Evolutionary conservation across 2,888 invertebrate genomes (phyloP).

Genomic region (Hedya salicella): DNA sequence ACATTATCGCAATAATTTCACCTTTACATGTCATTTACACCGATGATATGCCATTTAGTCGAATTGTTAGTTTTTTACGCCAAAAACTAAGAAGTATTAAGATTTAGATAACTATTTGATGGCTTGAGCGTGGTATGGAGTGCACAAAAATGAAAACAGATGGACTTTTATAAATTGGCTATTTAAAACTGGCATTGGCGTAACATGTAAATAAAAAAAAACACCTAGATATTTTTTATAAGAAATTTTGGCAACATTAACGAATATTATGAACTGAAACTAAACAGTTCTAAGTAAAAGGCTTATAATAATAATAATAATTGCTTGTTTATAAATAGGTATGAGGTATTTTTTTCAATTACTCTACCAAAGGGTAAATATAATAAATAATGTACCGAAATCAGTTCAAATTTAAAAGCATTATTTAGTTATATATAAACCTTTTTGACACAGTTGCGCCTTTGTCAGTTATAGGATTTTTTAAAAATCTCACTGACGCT

Average conservation of each 20-base stretch:
- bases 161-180: constrained; percentile 38
- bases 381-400: too few species aligned
- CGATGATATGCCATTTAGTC: constrained; percentile 17
- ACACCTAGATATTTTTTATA: too few species aligned
- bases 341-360: too few species aligned
- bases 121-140: constrained; percentile 30
- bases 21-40: constrained; percentile 27
- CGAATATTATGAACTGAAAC: too few species aligned
- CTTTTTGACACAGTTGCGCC: constrained; percentile 18
- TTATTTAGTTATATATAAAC: too few species aligned
- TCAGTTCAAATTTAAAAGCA: too few species aligned
- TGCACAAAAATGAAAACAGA: constrained; percentile 35
- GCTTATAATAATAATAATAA: too few species aligned
- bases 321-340: too few species aligned
- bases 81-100: constrained; percentile 37
- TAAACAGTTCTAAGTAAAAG: too few species aligned
- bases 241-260: too few species aligned
- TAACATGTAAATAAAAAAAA: constrained; percentile 47
- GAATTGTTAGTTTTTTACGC: constrained; percentile 33
- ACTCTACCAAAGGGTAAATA: too few species aligned
- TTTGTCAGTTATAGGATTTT: constrained; percentile 39
- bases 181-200: constrained; percentile 34
- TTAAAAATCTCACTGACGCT: constrained; percentile 53
- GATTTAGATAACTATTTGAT: constrained; percentile 22
- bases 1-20: too few species aligned